These are phyloP conservation scores for Drosophila teissieri DNA, from an alignment of 1,140 invertebrate genomes.

Conservation along the genomic window DNA sequence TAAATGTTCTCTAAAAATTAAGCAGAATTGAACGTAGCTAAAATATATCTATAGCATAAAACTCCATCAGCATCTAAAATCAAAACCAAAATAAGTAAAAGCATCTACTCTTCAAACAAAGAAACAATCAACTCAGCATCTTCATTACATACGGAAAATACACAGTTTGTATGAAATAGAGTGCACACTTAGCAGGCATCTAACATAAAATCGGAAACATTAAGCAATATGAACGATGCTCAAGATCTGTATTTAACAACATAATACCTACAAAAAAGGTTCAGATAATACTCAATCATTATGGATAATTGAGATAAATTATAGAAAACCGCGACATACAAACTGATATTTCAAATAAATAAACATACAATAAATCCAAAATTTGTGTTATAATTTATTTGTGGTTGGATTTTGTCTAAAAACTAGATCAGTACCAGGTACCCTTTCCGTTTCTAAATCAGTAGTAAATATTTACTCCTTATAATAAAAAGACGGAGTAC, in stretches of 20 bases:
- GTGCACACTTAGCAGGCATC: conserved; percentile 24
- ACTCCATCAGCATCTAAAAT: conserved; percentile 48
- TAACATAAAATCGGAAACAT: conserved; percentile 13
- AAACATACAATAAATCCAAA: conserved; percentile 57
- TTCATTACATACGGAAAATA: conserved; percentile 30
- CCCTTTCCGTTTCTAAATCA: too few species aligned
- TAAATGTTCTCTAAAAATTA: conserved; percentile 15
- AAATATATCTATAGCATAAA: conserved; percentile 36
- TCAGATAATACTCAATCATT: conserved; percentile 37
- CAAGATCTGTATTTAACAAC: conserved; percentile 55
- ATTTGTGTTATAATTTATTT: not conserved
- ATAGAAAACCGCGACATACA: conserved; percentile 34
- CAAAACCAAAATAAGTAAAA: conserved; percentile 31
- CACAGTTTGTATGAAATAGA: conserved; percentile 22
- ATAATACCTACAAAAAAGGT: conserved; percentile 24
- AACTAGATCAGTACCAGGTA: too few species aligned
- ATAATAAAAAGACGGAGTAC: conserved; percentile 7
- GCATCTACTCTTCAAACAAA: conserved; percentile 11
- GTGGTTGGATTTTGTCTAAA: not conserved
- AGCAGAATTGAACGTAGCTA: conserved; percentile 38
- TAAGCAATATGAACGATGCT: conserved; percentile 54
- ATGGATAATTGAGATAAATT: conserved; percentile 33
- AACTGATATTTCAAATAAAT: conserved; percentile 63
- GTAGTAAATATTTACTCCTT: not conserved
- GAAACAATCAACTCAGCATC: conserved; percentile 26